Percentiles rank a stretch among this genome's conserved stretches.
Conservation (phyloP, 2,113 vertebrate genomes). For the Hemibagrus wyckioides region DNA sequence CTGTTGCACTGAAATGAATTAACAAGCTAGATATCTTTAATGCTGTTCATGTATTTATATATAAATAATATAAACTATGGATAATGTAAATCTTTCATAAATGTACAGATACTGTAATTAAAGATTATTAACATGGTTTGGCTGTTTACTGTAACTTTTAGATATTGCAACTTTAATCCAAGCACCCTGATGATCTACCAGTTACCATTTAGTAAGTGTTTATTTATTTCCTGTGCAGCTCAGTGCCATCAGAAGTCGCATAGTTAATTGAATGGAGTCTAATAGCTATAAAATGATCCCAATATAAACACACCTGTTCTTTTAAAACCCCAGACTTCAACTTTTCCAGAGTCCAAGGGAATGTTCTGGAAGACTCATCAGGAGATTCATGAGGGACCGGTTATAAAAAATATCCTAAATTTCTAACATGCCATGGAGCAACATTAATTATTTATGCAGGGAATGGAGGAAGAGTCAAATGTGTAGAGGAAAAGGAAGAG, state of each 20-base stretch:
- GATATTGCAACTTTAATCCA: neutral
- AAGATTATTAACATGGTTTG: slow-evolving; percentile 65
- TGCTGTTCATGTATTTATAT: slow-evolving; percentile 57
- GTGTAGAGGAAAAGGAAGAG: no score
- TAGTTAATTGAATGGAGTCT: neutral
- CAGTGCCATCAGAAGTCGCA: neutral
- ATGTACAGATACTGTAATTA: slow-evolving; percentile 77
- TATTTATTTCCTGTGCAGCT: neutral
- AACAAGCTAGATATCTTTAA: slow-evolving; percentile 9
- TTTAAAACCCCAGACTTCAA: no score
- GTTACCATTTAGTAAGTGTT: neutral
- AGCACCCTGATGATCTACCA: neutral
- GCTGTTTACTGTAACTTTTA: neutral
- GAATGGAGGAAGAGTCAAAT: no score
- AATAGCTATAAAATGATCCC: neutral
- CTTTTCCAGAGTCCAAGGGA: neutral
- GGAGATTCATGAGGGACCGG: neutral
- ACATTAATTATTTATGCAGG: no score
- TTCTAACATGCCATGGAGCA: no score
- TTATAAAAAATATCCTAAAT: no score
- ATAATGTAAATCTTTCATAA: slow-evolving; percentile 70
- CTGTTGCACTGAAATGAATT: slow-evolving; percentile 36
- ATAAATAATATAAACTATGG: slow-evolving; percentile 55
- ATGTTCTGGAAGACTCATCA: neutral
- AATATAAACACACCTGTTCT: neutral